Conservation (phyloP, 2,797 vertebrate species). For the Rhinichthys osculus region DNA sequence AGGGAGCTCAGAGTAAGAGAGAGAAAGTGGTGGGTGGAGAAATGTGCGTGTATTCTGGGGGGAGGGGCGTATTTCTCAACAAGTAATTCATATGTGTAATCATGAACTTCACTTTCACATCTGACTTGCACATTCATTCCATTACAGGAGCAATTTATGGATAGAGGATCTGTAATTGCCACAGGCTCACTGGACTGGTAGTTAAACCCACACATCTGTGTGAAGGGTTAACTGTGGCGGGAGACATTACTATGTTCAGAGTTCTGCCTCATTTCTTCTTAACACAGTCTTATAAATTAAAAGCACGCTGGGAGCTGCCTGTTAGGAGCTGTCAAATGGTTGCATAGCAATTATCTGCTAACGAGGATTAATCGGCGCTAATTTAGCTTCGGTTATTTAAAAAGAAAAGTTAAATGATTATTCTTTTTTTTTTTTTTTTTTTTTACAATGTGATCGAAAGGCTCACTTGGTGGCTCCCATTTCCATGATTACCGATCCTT, state of each 20-base stretch:
- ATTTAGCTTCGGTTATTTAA: conserved; percentile 59
- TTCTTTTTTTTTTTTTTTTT: conserved; percentile 7
- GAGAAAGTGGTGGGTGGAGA: conserved; percentile 37
- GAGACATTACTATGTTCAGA: conserved; percentile 53
- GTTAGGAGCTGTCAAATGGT: conserved; percentile 60
- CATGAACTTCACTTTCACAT: conserved; percentile 28
- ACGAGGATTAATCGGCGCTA: conserved; percentile 63
- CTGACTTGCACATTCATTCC: conserved; percentile 12
- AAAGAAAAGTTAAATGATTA: conserved; percentile 4
- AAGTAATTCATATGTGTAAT: conserved; percentile 31
- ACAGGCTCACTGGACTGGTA: conserved; percentile 27
- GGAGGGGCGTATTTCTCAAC: conserved; percentile 1
- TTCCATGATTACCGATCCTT: neutral
- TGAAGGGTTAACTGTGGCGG: conserved; percentile 41
- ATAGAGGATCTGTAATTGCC: conserved; percentile 19
- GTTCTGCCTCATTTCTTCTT: conserved; percentile 58
- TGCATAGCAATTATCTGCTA: conserved; percentile 62
- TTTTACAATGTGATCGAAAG: conserved; percentile 38
- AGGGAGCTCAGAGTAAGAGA: conserved; percentile 38
- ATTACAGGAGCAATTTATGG: conserved; percentile 46
- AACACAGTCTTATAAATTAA: conserved; percentile 60
- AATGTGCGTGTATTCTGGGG: neutral
- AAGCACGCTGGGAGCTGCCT: conserved; percentile 56
- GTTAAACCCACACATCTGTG: conserved; percentile 37
- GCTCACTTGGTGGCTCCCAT: neutral